Conservation (phyloP, 1,140 invertebrate species). For the Muscidifurax raptorellus region DNA sequence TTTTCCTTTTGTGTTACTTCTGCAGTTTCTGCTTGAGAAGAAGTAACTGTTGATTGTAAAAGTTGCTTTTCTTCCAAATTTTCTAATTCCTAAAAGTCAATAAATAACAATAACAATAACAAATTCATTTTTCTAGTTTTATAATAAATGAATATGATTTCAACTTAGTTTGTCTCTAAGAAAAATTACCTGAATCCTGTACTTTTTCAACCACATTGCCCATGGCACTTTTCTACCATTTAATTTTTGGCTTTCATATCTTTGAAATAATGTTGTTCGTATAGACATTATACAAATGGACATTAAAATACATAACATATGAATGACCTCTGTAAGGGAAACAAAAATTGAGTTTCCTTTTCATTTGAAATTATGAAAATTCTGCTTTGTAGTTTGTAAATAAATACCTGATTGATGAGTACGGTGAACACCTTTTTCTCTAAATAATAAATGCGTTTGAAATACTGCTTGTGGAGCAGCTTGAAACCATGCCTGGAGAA, state of each 20-base stretch:
- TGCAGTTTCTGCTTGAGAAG: constrained; percentile 33
- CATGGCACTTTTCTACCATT: constrained; percentile 84
- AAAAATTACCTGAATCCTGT: constrained; percentile 64
- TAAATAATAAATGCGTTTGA: constrained; percentile 78
- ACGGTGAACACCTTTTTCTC: constrained; percentile 61
- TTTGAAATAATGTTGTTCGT: constrained; percentile 82
- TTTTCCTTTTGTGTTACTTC: constrained; percentile 33
- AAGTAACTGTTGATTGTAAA: constrained; percentile 46
- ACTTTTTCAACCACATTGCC: constrained; percentile 76
- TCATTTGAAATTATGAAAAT: constrained; percentile 16
- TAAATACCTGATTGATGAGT: constrained; percentile 67
- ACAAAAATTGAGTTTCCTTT: constrained; percentile 54
- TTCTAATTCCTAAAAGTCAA: constrained; percentile 62
- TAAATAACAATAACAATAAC: constrained; percentile 22
- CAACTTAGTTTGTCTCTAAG: neutral
- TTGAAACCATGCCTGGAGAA: constrained; percentile 85
- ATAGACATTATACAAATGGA: constrained; percentile 81
- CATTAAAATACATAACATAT: constrained; percentile 80
- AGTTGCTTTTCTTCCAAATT: constrained; percentile 66
- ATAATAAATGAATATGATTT: neutral
- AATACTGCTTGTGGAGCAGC: constrained; percentile 83
- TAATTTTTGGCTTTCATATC: constrained; percentile 85
- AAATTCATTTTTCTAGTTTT: neutral
- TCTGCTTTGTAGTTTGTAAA: constrained; percentile 12
- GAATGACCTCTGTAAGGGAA: constrained; percentile 77